phyloP scores from a whole-genome alignment of 2,797 vertebrate species.

The Sarcophilus harrisii region DNA sequence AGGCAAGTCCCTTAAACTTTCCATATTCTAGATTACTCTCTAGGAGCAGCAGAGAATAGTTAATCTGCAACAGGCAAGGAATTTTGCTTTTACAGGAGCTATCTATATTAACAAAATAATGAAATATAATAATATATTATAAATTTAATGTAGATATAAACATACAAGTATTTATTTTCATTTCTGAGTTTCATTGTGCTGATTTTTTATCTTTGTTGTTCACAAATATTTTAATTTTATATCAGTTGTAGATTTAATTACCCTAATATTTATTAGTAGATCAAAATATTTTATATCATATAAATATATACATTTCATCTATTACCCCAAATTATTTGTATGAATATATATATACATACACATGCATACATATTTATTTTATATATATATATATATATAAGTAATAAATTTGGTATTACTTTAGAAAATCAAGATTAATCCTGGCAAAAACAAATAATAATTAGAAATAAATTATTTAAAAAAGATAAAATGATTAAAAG shows the following conservation, averaged over 20 bases:
- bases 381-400: constrained; percentile 14
- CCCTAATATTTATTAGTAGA: not conserved
- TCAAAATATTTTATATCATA: not conserved
- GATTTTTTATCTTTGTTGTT: not conserved
- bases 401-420: not conserved
- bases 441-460: not conserved
- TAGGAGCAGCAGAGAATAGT: not conserved
- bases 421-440: constrained; percentile 9
- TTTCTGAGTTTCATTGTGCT: not conserved
- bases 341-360: not conserved
- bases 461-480: not conserved
- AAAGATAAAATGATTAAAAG: not conserved
- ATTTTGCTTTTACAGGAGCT: not conserved
- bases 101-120: not conserved
- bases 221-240: not conserved
- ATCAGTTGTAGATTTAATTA: not conserved
- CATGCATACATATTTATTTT: not conserved
- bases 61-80: not conserved
- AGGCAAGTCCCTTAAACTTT: not conserved
- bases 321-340: not conserved
- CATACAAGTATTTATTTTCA: not conserved
- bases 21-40: not conserved
- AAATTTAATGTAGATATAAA: not conserved
- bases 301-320: not conserved
- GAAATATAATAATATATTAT: not conserved